A percentile compares a stretch with the other conserved stretches of the same genome.
Evolutionary conservation across 2,888 invertebrate genomes (phyloP).

Genomic region (Platerodrilus igneus): DNA sequence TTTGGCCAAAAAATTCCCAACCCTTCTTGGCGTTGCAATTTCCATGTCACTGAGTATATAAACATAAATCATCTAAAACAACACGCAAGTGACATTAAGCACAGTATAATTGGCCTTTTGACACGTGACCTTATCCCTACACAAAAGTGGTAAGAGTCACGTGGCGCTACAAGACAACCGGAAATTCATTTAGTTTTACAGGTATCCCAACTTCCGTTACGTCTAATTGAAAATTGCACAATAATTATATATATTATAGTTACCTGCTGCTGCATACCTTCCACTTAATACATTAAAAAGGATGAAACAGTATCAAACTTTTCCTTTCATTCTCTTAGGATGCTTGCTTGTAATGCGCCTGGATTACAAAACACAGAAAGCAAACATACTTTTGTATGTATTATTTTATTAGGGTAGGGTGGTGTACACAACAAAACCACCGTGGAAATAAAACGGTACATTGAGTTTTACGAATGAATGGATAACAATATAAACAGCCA

Average conservation of each 20-base stretch:
- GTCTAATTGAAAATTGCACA: conserved; percentile 9
- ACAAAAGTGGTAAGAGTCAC: conserved; percentile 23
- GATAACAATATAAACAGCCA: conserved; percentile 8
- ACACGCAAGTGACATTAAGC: conserved; percentile 27
- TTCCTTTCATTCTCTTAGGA: too few species aligned
- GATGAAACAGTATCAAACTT: too few species aligned
- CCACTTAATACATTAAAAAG: background rate
- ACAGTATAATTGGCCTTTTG: conserved; percentile 31
- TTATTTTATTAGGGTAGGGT: too few species aligned
- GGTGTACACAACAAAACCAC: too few species aligned
- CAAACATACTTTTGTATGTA: background rate
- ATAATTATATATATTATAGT: too few species aligned
- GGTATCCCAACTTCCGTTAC: conserved; percentile 15
- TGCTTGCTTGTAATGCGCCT: background rate
- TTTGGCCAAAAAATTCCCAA: too few species aligned
- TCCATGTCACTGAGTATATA: too few species aligned
- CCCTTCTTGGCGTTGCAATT: too few species aligned
- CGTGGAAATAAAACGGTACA: conserved; percentile 5
- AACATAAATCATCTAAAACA: too few species aligned
- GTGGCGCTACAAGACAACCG: conserved; percentile 24
- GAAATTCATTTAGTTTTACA: conserved; percentile 26
- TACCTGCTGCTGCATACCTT: too few species aligned
- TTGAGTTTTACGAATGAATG: conserved; percentile 12
- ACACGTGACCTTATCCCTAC: conserved; percentile 31
- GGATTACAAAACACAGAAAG: background rate